A percentile compares a stretch with the other conserved stretches of the same genome.
Conservation (phyloP, 2,888 invertebrate species). For the Panopea generosa region DNA sequence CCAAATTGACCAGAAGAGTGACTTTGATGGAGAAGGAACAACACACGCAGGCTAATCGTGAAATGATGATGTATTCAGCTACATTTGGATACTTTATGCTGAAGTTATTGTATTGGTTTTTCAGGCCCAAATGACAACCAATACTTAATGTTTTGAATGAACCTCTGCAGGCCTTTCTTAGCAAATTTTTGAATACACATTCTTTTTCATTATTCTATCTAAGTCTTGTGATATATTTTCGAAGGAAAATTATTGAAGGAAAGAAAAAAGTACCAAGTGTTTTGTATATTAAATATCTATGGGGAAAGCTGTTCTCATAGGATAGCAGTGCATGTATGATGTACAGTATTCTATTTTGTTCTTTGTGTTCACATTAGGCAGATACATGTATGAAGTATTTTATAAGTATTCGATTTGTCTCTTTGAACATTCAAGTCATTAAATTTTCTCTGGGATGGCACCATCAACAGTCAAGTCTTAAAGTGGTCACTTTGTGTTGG, state of each 20-base stretch:
- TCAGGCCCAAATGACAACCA: slow-evolving; percentile 66
- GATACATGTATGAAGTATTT: too few species aligned
- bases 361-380: too few species aligned
- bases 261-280: slow-evolving; percentile 12
- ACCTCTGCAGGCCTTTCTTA: slow-evolving; percentile 14
- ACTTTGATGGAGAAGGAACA: slow-evolving; percentile 95
- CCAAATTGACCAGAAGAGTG: slow-evolving; percentile 94
- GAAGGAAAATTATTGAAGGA: slow-evolving; percentile 23
- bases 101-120: slow-evolving; percentile 87
- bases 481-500: too few species aligned
- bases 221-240: slow-evolving; percentile 30
- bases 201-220: slow-evolving; percentile 27
- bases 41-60: slow-evolving; percentile 86
- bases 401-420: too few species aligned
- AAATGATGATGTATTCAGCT: slow-evolving; percentile 34
- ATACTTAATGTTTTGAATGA: not conserved
- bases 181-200: slow-evolving; percentile 20
- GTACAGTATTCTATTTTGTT: too few species aligned
- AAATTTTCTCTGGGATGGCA: too few species aligned
- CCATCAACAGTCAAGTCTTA: too few species aligned
- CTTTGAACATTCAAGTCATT: too few species aligned
- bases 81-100: slow-evolving; percentile 92
- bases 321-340: too few species aligned
- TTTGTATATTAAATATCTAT: slow-evolving; percentile 22
- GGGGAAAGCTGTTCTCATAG: slow-evolving; percentile 10